These are phyloP conservation scores for Eudyptes chrysolophus DNA, from an alignment of 2,113 vertebrate species.

Conservation along the genomic window DNA sequence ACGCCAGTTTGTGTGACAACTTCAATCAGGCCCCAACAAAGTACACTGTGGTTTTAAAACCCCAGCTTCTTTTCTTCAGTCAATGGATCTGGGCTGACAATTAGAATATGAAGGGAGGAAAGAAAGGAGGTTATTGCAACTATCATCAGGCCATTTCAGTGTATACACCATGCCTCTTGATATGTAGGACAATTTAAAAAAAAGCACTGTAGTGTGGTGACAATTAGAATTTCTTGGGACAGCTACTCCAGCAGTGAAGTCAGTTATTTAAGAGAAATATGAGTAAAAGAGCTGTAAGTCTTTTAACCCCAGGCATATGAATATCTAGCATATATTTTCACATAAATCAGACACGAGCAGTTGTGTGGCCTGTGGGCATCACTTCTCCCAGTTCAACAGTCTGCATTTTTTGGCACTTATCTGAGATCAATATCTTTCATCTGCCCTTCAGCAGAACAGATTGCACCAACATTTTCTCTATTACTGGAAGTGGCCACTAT, in stretches of 20 bases:
- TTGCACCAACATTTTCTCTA: not conserved
- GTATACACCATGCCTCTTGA: no score
- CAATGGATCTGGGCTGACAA: not conserved
- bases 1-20: fast-evolving
- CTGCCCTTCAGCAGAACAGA: not conserved
- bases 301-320: not conserved
- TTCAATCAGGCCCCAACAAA: not conserved
- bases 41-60: not conserved
- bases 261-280: not conserved
- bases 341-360: not conserved
- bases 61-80: not conserved
- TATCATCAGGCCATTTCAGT: not conserved
- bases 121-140: not conserved
- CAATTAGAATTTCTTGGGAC: not conserved
- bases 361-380: not conserved
- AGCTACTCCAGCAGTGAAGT: not conserved
- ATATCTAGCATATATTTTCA: not conserved
- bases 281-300: not conserved
- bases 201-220: not conserved
- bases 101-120: not conserved
- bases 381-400: not conserved
- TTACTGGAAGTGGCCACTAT: not conserved
- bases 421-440: not conserved
- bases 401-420: not conserved
- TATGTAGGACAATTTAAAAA: not conserved